Evolutionary conservation across 1,140 invertebrate species (phyloP).

Genomic region (Drosophila bifasciata): DNA sequence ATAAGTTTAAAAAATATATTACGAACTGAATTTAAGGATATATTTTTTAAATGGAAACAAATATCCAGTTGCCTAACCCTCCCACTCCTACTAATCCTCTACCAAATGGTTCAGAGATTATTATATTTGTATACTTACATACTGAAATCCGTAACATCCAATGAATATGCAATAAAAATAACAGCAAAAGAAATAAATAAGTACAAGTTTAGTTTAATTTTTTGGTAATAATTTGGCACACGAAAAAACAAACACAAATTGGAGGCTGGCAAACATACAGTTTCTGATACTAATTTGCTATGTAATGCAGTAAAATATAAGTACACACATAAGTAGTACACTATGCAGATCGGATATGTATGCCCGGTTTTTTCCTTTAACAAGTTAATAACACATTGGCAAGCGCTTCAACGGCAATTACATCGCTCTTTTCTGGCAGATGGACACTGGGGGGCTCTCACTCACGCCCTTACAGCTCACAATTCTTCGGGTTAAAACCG

Average conservation of each 20-base stretch:
- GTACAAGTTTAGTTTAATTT: slow-evolving; percentile 5
- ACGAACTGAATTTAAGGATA: too few species aligned
- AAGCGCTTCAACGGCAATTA: slow-evolving; percentile 69
- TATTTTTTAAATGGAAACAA: too few species aligned
- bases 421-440: slow-evolving; percentile 61
- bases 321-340: slow-evolving; percentile 5
- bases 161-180: slow-evolving; percentile 24
- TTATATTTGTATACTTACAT: slow-evolving; percentile 47
- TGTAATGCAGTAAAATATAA: slow-evolving; percentile 11
- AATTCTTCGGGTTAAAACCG: background rate
- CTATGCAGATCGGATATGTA: slow-evolving; percentile 39
- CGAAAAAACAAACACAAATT: slow-evolving; percentile 44
- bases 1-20: too few species aligned
- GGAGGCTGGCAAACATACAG: slow-evolving; percentile 1
- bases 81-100: too few species aligned
- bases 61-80: too few species aligned
- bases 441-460: slow-evolving; percentile 46
- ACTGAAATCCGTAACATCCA: slow-evolving; percentile 19
- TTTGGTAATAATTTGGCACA: background rate
- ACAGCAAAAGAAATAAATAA: slow-evolving; percentile 27
- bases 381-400: slow-evolving; percentile 72
- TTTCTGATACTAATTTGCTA: slow-evolving; percentile 13
- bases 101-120: background rate
- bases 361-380: slow-evolving; percentile 62
- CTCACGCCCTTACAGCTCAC: background rate